Evolutionary conservation across 1,140 invertebrate species (phyloP).

Genomic region (Linepithema humile): DNA sequence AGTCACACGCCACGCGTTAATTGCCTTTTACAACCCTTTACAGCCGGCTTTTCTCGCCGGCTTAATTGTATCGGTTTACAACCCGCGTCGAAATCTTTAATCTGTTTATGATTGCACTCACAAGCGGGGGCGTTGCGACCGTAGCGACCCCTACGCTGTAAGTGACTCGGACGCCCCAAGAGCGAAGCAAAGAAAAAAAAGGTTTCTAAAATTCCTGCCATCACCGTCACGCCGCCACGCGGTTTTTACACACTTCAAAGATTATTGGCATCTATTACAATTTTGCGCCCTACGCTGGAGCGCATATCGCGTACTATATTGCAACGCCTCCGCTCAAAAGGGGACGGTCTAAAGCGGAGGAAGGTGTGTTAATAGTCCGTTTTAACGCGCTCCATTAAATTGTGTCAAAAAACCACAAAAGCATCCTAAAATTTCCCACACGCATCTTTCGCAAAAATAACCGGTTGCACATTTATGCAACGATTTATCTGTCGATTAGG

Average conservation of each 20-base stretch:
- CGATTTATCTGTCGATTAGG: not conserved
- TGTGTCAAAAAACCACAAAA: conserved; percentile 6
- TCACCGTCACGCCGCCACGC: too few relatives aligned
- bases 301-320: too few relatives aligned
- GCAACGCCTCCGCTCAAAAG: too few relatives aligned
- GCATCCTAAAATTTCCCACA: not conserved
- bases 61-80: conserved; percentile 81
- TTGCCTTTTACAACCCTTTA: conserved; percentile 76
- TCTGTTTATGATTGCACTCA: conserved; percentile 77
- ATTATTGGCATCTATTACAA: too few relatives aligned
- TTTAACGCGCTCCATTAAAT: conserved; percentile 50
- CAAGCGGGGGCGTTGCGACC: conserved; percentile 40
- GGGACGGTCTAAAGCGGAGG: too few relatives aligned
- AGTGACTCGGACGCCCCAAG: too few relatives aligned
- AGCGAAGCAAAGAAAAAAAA: too few relatives aligned
- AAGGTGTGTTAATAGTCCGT: conserved; percentile 35
- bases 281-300: too few relatives aligned
- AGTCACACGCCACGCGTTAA: conserved; percentile 77
- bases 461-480: not conserved
- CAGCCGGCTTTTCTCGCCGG: conserved; percentile 51
- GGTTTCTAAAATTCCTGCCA: too few relatives aligned
- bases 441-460: not conserved
- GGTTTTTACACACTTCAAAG: too few relatives aligned
- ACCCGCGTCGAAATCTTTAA: conserved; percentile 74
- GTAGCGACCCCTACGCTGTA: too few relatives aligned